Evolutionary conservation across 2,797 vertebrate genomes (phyloP), one percentile per base, ranked within the genome.

Genomic region (Telmatherina bonti): DNA sequence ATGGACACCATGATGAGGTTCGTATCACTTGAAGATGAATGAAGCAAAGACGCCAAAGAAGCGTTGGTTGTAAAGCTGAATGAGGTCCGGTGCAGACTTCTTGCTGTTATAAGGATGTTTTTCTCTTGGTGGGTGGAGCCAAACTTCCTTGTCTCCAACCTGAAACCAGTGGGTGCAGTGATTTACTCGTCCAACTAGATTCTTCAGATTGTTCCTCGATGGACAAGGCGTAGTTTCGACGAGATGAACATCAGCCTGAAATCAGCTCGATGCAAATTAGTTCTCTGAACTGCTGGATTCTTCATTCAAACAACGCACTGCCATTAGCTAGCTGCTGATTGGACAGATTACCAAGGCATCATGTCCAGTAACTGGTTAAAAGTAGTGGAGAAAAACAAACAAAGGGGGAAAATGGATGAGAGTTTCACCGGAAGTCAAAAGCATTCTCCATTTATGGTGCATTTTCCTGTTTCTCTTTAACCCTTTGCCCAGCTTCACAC

Each of bases 1-100:
- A 96, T 91, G 16, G 97, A 98, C 62, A 95, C 96, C 97, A 99
- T 99, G 68, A 38, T 83, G 85, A 87, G 10, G 52, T 62, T 64
- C 26, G 2, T 30, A 5, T 53, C n/a, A 4, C 49, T 76, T 53
- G 43, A 4, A 69, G 67, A 18, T 27, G 69, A 74, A 57, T 1
- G 16, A 41, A 62, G 67, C 29, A 51, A 22, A 71, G 36, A 8
- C 51, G 16, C n/a, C 0, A 11, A 51, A 60, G 0, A 2, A 73
- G 67, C 38, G 70, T 9, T 0, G 31, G 36, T 47, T 31, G 47
- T 29, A 31, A 67, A 61, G 60, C 7, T 5, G 36, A 85, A 27
- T 74, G 35, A 22, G 72, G 67, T 18, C 7, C 1, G 27, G 0
- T 1, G n/a, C 16, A 15, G 6, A 4, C 2, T 7, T 1, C 2